These are phyloP conservation scores for Ginglymostoma cirratum DNA, from an alignment of 2,113 vertebrate species.

Conservation along the genomic window DNA sequence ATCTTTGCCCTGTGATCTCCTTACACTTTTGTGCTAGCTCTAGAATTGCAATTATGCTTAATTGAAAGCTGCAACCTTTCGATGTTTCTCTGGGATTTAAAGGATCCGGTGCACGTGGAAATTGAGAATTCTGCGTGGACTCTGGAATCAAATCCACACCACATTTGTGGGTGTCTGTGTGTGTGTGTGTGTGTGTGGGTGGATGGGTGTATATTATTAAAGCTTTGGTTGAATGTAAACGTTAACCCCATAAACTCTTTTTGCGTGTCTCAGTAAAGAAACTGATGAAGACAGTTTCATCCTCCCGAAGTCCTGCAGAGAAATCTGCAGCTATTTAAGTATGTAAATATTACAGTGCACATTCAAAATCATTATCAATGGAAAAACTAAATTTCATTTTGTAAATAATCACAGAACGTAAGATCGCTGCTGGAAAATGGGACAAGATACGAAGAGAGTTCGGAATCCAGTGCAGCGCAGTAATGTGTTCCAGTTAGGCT, in stretches of 20 bases:
- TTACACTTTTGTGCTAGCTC: not conserved
- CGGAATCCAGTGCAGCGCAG: not conserved
- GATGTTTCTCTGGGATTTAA: not conserved
- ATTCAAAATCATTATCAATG: not conserved
- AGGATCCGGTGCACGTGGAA: not conserved
- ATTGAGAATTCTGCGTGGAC: not conserved
- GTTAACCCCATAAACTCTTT: not conserved
- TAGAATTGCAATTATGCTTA: not conserved
- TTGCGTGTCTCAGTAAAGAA: not conserved
- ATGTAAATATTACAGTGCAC: not conserved
- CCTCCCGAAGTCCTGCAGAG: not conserved
- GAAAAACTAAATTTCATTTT: not conserved
- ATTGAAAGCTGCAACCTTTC: not conserved
- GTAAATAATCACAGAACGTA: not conserved
- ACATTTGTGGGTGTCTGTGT: too few species aligned
- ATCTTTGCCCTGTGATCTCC: not conserved
- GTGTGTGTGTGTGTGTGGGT: too few species aligned
- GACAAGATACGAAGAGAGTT: not conserved
- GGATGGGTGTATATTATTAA: too few species aligned
- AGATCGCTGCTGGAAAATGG: not conserved
- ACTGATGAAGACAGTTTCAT: not conserved
- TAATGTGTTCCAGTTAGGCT: not conserved
- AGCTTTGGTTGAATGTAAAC: not conserved
- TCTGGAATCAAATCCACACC: not conserved
- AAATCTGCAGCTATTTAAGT: not conserved